Evolutionary conservation across 2,888 invertebrate genomes (phyloP).

Genomic region (Patella caerulea): DNA sequence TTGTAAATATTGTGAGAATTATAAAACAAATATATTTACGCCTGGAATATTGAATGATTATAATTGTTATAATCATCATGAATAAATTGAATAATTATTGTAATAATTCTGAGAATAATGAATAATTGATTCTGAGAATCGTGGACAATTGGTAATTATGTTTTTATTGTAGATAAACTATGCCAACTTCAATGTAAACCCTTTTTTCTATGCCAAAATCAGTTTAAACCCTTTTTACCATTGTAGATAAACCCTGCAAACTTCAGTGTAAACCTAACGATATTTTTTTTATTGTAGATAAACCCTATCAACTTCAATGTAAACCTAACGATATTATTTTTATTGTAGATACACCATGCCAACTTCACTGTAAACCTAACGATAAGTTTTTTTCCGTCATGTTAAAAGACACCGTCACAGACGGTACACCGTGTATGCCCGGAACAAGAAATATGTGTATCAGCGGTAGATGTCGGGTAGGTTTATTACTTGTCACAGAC

Average conservation of each 20-base stretch:
- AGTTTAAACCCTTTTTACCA: no score
- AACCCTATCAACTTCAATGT: no score
- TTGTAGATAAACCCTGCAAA: slow-evolving; percentile 78
- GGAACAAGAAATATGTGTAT: slow-evolving; percentile 90
- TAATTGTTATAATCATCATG: no score
- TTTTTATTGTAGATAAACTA: no score
- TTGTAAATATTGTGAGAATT: no score
- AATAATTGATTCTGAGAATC: no score
- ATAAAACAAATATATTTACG: no score
- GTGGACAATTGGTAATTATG: no score
- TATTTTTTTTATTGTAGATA: slow-evolving; percentile 79
- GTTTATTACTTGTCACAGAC: slow-evolving; percentile 41
- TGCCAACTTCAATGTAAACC: background rate
- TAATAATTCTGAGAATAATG: no score
- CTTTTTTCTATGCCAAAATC: slow-evolving; percentile 74
- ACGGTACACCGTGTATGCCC: slow-evolving; percentile 88
- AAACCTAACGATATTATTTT: no score
- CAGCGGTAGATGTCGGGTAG: slow-evolving; percentile 81
- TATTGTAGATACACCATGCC: slow-evolving; percentile 77
- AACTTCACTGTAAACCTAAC: slow-evolving; percentile 85
- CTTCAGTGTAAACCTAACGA: slow-evolving; percentile 86
- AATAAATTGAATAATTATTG: no score
- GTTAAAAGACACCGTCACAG: slow-evolving; percentile 82
- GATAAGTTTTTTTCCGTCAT: slow-evolving; percentile 83
- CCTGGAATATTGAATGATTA: no score